Conservation (phyloP, 2,797 vertebrate species). For the Chiroxiphia lanceolata region DNA sequence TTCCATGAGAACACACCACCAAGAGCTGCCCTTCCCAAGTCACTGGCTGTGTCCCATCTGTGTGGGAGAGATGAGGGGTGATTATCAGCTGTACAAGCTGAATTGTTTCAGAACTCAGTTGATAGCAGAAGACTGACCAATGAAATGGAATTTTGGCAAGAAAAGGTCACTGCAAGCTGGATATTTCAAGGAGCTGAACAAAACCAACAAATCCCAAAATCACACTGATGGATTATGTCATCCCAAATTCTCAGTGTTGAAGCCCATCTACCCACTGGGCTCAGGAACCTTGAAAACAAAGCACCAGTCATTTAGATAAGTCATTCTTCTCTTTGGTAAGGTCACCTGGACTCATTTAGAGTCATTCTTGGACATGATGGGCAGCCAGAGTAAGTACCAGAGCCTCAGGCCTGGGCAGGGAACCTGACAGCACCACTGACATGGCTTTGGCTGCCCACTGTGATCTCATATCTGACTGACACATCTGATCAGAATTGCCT, state of each 20-base stretch:
- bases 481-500: not conserved
- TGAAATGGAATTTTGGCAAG: not conserved
- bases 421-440: not conserved
- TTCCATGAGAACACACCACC: fast-evolving
- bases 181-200: not conserved
- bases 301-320: not conserved
- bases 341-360: not conserved
- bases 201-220: not conserved
- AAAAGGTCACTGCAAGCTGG: not conserved
- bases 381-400: not conserved
- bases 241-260: not conserved
- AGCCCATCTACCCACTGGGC: not conserved
- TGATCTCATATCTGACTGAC: fast-evolving
- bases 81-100: not conserved
- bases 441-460: not conserved
- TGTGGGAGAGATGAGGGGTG: not conserved
- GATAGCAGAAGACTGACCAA: not conserved
- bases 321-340: not conserved
- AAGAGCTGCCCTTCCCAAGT: not conserved
- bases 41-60: not conserved
- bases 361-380: not conserved
- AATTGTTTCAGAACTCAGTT: not conserved
- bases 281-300: not conserved
- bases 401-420: not conserved
- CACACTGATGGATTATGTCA: not conserved